Conservation (phyloP, 1,140 invertebrate genomes). For the Chironomus tepperi region DNA sequence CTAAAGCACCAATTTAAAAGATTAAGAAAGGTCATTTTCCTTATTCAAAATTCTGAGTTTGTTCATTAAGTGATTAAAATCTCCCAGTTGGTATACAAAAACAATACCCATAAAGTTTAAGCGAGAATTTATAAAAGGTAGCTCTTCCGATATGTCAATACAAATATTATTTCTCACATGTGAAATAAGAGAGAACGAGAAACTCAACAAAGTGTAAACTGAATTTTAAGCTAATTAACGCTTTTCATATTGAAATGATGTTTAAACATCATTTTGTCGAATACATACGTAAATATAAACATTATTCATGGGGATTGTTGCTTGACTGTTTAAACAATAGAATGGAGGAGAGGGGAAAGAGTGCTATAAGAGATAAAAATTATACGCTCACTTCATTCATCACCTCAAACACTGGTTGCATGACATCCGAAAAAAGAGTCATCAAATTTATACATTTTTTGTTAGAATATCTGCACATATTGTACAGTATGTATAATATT, state of each 20-base stretch:
- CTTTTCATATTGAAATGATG: conserved; percentile 19
- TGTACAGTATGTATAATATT: too few relatives aligned
- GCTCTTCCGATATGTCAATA: conserved; percentile 15
- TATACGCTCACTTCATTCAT: conserved; percentile 7
- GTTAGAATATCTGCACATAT: too few relatives aligned
- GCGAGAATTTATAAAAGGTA: neutral
- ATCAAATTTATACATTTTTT: neutral
- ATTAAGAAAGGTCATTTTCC: too few relatives aligned
- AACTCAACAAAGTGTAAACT: neutral
- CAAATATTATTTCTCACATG: conserved; percentile 19
- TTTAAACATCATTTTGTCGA: neutral
- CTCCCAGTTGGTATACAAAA: too few relatives aligned
- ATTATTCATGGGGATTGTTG: conserved; percentile 3
- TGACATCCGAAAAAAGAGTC: neutral
- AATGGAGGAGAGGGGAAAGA: neutral
- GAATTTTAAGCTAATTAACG: conserved; percentile 24
- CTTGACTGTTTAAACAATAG: neutral
- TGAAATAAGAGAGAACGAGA: conserved; percentile 14
- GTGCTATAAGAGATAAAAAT: neutral
- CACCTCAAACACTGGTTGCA: neutral
- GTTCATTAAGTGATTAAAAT: too few relatives aligned
- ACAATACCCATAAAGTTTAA: too few relatives aligned
- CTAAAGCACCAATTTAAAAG: too few relatives aligned
- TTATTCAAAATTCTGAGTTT: too few relatives aligned
- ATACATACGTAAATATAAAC: neutral